These are phyloP conservation scores for Aspiorhynchus laticeps DNA, from an alignment of 2,113 vertebrate genomes.

Conservation along the genomic window DNA sequence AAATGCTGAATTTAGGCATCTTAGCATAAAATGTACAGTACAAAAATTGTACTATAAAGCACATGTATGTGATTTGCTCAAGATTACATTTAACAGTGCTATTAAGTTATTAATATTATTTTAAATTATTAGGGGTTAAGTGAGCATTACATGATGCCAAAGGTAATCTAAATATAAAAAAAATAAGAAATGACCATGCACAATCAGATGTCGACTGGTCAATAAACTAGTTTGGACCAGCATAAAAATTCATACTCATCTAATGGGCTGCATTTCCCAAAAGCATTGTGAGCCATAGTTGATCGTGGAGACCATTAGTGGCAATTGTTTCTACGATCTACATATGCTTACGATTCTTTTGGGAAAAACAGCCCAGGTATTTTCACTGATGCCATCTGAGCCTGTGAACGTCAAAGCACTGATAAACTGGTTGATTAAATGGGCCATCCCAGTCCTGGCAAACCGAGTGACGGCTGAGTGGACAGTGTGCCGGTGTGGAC, in stretches of 20 bases:
- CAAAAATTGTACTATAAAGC: not conserved
- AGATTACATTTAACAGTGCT: not conserved
- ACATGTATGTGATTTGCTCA: not conserved
- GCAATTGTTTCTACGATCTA: not conserved
- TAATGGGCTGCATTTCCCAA: not conserved
- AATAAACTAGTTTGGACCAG: not conserved
- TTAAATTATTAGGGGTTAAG: not conserved
- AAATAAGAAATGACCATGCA: not conserved
- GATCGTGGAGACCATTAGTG: not conserved
- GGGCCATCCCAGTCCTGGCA: not conserved
- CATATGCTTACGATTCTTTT: not conserved
- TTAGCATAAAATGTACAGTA: not conserved
- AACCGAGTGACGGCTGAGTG: not conserved
- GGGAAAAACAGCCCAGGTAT: not conserved
- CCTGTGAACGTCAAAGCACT: slow-evolving; percentile 22
- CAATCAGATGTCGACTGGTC: not conserved
- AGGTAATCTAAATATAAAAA: not conserved
- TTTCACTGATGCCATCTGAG: not conserved
- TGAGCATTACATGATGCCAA: not conserved
- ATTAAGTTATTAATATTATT: not conserved
- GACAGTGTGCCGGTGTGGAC: slow-evolving; percentile 38
- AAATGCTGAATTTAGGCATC: not conserved
- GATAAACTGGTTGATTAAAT: slow-evolving; percentile 29
- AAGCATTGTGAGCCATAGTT: not conserved
- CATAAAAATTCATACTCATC: not conserved